Conservation (phyloP, 2,113 vertebrate genomes). For the Bubo blakistoni region DNA sequence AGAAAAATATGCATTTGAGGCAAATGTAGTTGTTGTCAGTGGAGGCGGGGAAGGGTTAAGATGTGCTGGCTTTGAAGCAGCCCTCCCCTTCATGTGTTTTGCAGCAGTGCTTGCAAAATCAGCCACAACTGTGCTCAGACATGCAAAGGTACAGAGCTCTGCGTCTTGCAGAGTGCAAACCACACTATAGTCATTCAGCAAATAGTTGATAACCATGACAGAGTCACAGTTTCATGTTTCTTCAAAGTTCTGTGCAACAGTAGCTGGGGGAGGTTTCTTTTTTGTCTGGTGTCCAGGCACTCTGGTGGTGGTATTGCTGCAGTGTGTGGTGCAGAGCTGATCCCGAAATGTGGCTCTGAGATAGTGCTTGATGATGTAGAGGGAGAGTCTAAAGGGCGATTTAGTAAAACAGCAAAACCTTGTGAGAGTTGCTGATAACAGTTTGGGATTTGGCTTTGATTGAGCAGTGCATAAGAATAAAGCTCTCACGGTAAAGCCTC, state of each 20-base stretch:
- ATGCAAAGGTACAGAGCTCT: background rate
- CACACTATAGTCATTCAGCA: rapidly evolving
- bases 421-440: background rate
- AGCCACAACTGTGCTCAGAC: background rate
- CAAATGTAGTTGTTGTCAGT: rapidly evolving
- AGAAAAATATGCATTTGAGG: background rate
- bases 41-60: background rate
- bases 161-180: background rate
- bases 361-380: background rate
- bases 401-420: background rate
- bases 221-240: rapidly evolving
- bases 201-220: background rate
- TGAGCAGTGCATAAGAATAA: background rate
- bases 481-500: background rate
- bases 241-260: background rate
- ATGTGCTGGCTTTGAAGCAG: background rate
- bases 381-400: background rate
- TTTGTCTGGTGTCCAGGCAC: background rate
- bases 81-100: background rate
- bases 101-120: background rate
- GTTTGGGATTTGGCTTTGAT: background rate
- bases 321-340: background rate
- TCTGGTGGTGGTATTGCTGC: background rate
- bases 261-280: background rate
- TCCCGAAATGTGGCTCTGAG: background rate